phyloP scores from a whole-genome alignment of 2,888 invertebrate species.

The Morpho achilles region DNA sequence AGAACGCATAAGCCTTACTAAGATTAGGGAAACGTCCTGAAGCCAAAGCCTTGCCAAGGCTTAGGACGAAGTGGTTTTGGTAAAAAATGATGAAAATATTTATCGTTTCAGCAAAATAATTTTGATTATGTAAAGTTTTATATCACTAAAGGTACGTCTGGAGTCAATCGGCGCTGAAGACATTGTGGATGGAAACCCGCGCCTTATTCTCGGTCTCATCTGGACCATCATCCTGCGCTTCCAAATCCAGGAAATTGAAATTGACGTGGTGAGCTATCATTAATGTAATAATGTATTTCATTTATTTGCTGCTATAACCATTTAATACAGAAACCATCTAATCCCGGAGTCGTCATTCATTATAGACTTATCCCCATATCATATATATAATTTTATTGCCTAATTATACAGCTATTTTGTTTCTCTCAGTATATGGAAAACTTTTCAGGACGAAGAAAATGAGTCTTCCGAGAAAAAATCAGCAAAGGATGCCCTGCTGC shows the following conservation, averaged over 20 bases:
- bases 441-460: conserved; percentile 91
- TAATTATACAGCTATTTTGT: not conserved
- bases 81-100: too few relatives aligned
- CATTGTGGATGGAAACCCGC: conserved; percentile 98
- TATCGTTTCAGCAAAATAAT: too few relatives aligned
- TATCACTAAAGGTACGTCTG: conserved; percentile 86
- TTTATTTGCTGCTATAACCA: too few relatives aligned
- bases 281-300: not conserved
- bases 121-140: not conserved
- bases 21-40: too few relatives aligned
- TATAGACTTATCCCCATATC: too few relatives aligned
- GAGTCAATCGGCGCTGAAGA: conserved; percentile 99
- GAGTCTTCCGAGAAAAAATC: conserved; percentile 98
- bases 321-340: too few relatives aligned
- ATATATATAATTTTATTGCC: not conserved
- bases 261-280: conserved; percentile 89
- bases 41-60: too few relatives aligned
- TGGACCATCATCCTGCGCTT: conserved; percentile 82
- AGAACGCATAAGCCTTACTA: too few relatives aligned
- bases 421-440: not conserved
- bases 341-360: not conserved
- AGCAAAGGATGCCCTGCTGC: conserved; percentile 97
- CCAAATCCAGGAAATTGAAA: conserved; percentile 99
- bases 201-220: conserved; percentile 94
- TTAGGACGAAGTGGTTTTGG: too few relatives aligned